phyloP scores from a whole-genome alignment of 2,113 vertebrate species.

The Zootoca vivipara region DNA sequence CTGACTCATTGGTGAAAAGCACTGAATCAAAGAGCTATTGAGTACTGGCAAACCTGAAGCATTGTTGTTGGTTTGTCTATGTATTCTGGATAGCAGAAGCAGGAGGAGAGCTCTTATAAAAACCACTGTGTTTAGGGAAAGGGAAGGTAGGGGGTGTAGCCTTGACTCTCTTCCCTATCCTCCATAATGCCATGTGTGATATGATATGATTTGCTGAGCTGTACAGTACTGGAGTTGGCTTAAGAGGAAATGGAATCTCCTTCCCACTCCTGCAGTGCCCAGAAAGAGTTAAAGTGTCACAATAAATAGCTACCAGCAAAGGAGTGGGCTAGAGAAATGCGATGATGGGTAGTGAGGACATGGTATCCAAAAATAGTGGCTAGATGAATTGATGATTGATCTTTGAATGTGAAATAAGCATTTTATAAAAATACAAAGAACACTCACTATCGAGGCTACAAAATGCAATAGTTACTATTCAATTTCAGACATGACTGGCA shows the following conservation, averaged over 20 bases:
- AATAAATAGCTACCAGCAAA: conserved; percentile 5
- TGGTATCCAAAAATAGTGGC: conserved; percentile 31
- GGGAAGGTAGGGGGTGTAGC: not conserved
- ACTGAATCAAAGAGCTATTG: conserved; percentile 5
- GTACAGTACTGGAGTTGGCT: accelerated
- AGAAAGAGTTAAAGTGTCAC: conserved; percentile 36
- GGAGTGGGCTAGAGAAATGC: conserved; percentile 40
- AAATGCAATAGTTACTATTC: conserved; percentile 27
- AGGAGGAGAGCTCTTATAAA: conserved; percentile 9
- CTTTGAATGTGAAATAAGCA: conserved; percentile 27
- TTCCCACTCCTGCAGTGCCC: conserved; percentile 1
- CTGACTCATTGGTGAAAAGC: conserved; percentile 36
- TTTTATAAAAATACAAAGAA: not conserved
- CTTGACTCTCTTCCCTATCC: not conserved
- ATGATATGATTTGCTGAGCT: not conserved
- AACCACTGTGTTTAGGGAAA: not conserved
- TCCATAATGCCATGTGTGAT: not conserved
- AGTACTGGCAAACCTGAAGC: not conserved
- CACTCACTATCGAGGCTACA: conserved; percentile 19
- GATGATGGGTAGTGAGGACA: conserved; percentile 46
- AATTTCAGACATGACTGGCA: conserved; percentile 24
- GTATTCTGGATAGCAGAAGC: conserved; percentile 46
- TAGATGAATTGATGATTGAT: conserved; percentile 19
- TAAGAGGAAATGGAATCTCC: not conserved
- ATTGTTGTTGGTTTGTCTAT: not conserved